phyloP scores from a whole-genome alignment of 1,140 invertebrate genomes.

The Teleogryllus occipitalis region DNA sequence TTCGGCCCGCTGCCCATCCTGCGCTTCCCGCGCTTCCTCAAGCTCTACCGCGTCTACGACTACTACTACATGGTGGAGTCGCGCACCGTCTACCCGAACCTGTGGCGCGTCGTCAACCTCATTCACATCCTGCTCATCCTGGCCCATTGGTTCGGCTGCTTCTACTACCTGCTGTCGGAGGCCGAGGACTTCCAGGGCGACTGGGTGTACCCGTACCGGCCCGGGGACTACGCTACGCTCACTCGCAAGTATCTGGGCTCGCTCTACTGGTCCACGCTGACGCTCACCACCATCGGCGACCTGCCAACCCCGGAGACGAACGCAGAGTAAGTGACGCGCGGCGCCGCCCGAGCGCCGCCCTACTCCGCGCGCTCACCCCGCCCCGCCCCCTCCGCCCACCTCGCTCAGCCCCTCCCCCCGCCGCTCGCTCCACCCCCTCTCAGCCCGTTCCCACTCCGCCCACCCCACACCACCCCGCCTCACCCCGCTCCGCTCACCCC shows the following conservation, averaged over 20 bases:
- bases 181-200: constrained; percentile 83
- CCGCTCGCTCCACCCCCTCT: no score
- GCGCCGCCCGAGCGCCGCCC: background rate
- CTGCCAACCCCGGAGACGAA: constrained; percentile 90
- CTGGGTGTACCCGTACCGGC: constrained; percentile 86
- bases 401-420: no score
- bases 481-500: no score
- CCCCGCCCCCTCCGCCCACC: no score
- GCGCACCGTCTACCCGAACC: constrained; percentile 87
- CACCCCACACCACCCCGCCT: no score
- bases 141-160: constrained; percentile 96
- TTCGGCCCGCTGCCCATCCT: constrained; percentile 72
- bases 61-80: constrained; percentile 96
- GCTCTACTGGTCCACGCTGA: constrained; percentile 92
- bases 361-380: background rate
- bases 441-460: no score
- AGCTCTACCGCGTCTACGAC: constrained; percentile 81
- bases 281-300: constrained; percentile 92
- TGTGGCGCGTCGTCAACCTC: constrained; percentile 91
- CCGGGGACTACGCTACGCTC: constrained; percentile 74
- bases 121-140: constrained; percentile 90
- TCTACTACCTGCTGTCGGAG: constrained; percentile 90
- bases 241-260: constrained; percentile 89
- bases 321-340: constrained; percentile 74
- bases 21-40: constrained; percentile 73